phyloP scores from a whole-genome alignment of 2,888 invertebrate genomes.

The Phalera bucephala region DNA sequence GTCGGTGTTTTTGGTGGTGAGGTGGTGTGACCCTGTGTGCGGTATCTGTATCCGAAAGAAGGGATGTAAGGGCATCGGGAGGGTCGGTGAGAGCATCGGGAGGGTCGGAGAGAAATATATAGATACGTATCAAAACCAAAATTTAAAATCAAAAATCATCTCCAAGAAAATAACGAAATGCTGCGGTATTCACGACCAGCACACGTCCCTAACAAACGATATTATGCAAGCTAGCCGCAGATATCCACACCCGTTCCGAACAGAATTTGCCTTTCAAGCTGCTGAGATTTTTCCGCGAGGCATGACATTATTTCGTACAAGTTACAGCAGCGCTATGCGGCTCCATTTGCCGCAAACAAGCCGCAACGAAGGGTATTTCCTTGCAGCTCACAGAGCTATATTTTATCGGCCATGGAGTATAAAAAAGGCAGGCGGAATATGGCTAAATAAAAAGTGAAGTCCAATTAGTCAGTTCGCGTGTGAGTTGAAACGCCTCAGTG shows the following conservation, averaged over 20 bases:
- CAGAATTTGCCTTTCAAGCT: constrained; percentile 60
- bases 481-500: too few species aligned
- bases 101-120: too few species aligned
- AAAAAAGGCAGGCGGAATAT: too few species aligned
- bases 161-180: neutral
- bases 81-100: too few species aligned
- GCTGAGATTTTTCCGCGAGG: constrained; percentile 48
- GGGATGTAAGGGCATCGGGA: too few species aligned
- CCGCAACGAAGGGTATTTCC: constrained; percentile 33
- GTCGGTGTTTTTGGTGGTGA: too few species aligned
- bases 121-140: neutral
- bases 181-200: neutral
- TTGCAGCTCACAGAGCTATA: constrained; percentile 36
- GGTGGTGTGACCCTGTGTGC: too few species aligned
- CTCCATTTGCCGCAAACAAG: constrained; percentile 24
- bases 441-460: too few species aligned
- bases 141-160: neutral
- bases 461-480: too few species aligned
- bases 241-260: constrained; percentile 37
- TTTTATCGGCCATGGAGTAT: too few species aligned
- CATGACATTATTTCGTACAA: constrained; percentile 51
- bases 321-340: constrained; percentile 33
- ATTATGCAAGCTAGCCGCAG: constrained; percentile 44
- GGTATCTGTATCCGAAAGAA: too few species aligned
- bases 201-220: constrained; percentile 5